Evolutionary conservation across 2,888 invertebrate species (phyloP), one percentile per base, ranked within the genome.

Genomic region (Drosophila colorata): DNA sequence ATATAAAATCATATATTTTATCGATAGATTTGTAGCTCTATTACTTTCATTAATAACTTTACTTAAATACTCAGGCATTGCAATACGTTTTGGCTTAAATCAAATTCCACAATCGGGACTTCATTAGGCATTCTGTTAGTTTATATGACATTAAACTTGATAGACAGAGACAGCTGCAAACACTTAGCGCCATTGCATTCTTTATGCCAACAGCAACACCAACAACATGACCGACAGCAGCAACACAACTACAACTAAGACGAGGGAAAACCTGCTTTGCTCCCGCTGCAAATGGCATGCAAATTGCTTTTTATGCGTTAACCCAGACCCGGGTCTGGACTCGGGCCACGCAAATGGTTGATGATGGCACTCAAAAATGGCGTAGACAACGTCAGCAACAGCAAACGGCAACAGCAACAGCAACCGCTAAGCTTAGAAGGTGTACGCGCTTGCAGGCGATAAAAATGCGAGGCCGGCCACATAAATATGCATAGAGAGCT

Each of bases 231-330:
- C n/a, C n/a, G n/a, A 35, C 23, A 47, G n/a, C 63, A 58, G n/a
- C 55, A 58, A 13, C 14, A 38, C 35, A 41, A 13, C 35, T 35
- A 13, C 43, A 47, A 38, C 65, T 31, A 20, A 14, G 65, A 43
- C 14, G 65, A 11, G 43, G 35, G n/a, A 20, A 82, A 84, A 84
- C 83, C 86, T 82, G 83, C 74, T 83, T 82, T 68, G 69, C 79
- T 70, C 53, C 56, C 67, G 67, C 80, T 72, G 85, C 69, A 85
- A 85, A 88, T 86, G 89, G 87, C 85, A 86, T 86, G 85, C 85
- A 86, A 86, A 86, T 86, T 88, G 85, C 87, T 86, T 86, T 86
- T 88, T 80, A 85, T 88, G 87, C 84, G 82, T 87, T 85, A 77
- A 69, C 69, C 79, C 60, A 37, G 56, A 40, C 49, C 55, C 31